Percentiles rank a stretch among this genome's conserved stretches.
Evolutionary conservation across 1,140 invertebrate species (phyloP).

Genomic region (Trichoplusia ni): DNA sequence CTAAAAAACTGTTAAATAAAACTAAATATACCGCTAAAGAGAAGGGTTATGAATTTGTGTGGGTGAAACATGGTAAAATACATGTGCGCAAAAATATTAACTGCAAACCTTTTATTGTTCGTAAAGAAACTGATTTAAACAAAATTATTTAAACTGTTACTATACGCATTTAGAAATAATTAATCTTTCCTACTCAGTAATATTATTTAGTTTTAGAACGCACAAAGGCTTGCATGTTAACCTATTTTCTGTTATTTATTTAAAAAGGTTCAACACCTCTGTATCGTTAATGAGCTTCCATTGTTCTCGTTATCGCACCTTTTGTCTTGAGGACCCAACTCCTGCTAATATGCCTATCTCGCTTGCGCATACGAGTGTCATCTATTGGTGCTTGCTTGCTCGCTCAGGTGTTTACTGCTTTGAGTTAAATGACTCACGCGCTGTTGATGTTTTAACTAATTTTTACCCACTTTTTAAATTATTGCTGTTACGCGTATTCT

Average conservation of each 20-base stretch:
- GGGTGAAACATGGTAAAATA: conserved; percentile 30
- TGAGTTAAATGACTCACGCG: neutral
- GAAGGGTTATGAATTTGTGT: conserved; percentile 8
- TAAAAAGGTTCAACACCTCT: neutral
- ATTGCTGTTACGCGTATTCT: neutral
- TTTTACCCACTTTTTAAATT: neutral
- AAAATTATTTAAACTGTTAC: conserved; percentile 21
- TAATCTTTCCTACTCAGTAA: too few species aligned
- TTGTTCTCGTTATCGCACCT: neutral
- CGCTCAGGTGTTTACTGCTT: neutral
- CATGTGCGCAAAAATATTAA: conserved; percentile 22
- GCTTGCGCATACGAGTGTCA: neutral
- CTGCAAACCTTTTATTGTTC: conserved; percentile 15
- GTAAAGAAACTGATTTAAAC: conserved; percentile 27
- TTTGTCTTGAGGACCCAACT: neutral
- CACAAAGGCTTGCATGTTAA: neutral
- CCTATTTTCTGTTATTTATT: neutral
- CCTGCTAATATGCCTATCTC: neutral
- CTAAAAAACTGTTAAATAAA: conserved; percentile 22
- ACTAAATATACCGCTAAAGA: conserved; percentile 4
- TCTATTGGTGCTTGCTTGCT: neutral
- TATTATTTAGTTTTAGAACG: neutral
- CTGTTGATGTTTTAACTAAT: neutral
- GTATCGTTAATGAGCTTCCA: neutral
- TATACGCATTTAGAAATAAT: neutral